Conservation (phyloP, 1,140 invertebrate genomes). For the Ganaspis sp. region DNA sequence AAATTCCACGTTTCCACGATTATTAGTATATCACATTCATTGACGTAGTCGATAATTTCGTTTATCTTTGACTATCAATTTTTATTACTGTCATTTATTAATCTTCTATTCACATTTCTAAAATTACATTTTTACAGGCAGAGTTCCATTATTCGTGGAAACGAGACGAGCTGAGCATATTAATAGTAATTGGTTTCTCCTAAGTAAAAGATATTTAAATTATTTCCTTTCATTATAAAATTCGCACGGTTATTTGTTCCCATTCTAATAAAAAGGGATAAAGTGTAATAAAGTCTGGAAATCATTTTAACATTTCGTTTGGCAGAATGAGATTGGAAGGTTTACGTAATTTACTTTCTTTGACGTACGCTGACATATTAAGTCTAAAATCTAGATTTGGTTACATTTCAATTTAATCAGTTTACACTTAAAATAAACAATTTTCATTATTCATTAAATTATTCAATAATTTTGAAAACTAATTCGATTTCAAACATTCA, state of each 20-base stretch:
- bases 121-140: conserved; percentile 1
- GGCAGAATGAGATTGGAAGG: neutral
- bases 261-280: neutral
- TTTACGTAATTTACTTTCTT: conserved; percentile 13
- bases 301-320: neutral
- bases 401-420: neutral
- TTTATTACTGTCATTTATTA: neutral
- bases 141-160: neutral
- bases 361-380: neutral
- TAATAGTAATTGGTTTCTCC: neutral
- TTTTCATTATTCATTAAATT: neutral
- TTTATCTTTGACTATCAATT: neutral
- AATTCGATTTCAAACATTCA: neutral
- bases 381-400: neutral
- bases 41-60: neutral
- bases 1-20: conserved; percentile 6
- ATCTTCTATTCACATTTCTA: neutral
- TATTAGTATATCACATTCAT: conserved; percentile 15
- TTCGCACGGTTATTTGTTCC: neutral
- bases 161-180: neutral
- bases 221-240: neutral
- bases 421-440: neutral
- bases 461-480: too few relatives aligned
- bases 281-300: neutral
- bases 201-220: neutral